Conservation (phyloP, 2,797 vertebrate species). For the Pangasius djambal region DNA sequence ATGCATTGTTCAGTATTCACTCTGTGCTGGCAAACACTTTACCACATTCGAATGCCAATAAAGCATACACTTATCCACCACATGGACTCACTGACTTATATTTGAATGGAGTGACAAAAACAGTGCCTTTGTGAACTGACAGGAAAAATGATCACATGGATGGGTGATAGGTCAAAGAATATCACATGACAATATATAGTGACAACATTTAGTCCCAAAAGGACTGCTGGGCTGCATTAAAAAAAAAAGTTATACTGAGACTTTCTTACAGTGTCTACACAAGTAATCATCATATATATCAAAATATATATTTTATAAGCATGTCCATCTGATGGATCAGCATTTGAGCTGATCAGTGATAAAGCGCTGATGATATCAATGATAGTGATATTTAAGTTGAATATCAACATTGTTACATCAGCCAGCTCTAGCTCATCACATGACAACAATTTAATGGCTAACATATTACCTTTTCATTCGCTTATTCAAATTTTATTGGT, state of each 20-base stretch:
- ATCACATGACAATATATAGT: background rate
- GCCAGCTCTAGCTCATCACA: background rate
- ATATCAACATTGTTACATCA: background rate
- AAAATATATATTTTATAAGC: background rate
- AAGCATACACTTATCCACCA: background rate
- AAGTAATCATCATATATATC: background rate
- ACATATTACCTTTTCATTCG: background rate
- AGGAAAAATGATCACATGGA: background rate
- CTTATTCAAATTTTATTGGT: background rate
- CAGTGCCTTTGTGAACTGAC: background rate
- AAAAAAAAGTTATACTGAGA: background rate
- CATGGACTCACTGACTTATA: background rate
- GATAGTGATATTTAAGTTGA: background rate
- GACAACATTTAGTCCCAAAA: background rate
- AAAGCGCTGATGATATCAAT: background rate
- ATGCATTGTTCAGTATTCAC: slow-evolving; percentile 25
- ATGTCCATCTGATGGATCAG: background rate
- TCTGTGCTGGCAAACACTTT: slow-evolving; percentile 1
- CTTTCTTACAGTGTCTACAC: background rate
- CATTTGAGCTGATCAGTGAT: background rate
- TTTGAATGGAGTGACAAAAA: background rate
- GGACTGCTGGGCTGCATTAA: background rate
- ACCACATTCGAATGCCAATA: slow-evolving; percentile 19
- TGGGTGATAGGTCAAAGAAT: background rate
- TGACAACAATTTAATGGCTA: background rate